A percentile compares a stretch with the other conserved stretches of the same genome.
phyloP scores from a whole-genome alignment of 2,888 invertebrate genomes.

The Leptura quadrifasciata region DNA sequence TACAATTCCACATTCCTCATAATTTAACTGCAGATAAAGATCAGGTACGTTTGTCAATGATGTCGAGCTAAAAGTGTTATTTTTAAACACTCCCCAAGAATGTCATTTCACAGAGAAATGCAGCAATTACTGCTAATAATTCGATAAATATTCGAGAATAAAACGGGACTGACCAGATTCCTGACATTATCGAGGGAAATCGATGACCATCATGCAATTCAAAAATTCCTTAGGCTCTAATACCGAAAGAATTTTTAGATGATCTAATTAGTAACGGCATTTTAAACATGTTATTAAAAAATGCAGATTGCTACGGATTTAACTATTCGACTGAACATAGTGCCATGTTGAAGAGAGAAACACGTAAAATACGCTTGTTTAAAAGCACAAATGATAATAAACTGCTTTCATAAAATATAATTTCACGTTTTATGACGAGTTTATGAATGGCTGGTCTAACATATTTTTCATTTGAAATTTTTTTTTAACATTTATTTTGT shows the following conservation, averaged over 20 bases:
- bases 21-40: neutral
- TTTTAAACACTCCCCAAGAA: constrained; percentile 11
- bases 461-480: no score
- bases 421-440: no score
- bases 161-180: constrained; percentile 53
- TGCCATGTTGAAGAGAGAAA: no score
- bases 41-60: constrained; percentile 22
- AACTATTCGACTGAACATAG: no score
- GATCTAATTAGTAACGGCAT: neutral
- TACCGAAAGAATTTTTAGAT: neutral
- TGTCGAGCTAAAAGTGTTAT: constrained; percentile 8
- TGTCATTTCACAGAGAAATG: constrained; percentile 45
- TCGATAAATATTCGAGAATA: constrained; percentile 43
- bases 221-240: neutral
- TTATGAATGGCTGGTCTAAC: no score
- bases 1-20: constrained; percentile 19
- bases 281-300: neutral
- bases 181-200: constrained; percentile 20
- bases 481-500: no score
- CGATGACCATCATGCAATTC: constrained; percentile 20
- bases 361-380: no score
- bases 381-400: no score
- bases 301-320: neutral
- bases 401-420: no score
- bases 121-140: constrained; percentile 52